A percentile compares a stretch with the other conserved stretches of the same genome.
Evolutionary conservation across 2,888 invertebrate species (phyloP).

Genomic region (Lycaena phlaeas): DNA sequence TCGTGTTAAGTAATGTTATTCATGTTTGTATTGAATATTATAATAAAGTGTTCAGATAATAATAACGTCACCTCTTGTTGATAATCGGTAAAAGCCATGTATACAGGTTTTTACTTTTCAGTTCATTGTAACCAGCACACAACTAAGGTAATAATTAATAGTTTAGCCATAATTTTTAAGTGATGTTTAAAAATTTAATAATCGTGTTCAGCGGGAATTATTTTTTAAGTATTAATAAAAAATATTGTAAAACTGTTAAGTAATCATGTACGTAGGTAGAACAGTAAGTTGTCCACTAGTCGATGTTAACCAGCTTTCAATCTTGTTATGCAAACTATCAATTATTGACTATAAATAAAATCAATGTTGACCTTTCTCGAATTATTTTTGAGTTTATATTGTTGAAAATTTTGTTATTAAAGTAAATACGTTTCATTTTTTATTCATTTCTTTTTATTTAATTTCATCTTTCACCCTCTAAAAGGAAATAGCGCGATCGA

Average conservation of each 20-base stretch:
- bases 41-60: slow-evolving; percentile 66
- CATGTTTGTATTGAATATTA: slow-evolving; percentile 49
- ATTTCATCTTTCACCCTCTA: slow-evolving; percentile 46
- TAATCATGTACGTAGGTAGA: slow-evolving; percentile 66
- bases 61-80: slow-evolving; percentile 46
- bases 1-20: slow-evolving; percentile 47
- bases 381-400: slow-evolving; percentile 55
- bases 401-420: slow-evolving; percentile 53
- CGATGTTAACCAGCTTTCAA: slow-evolving; percentile 61
- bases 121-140: slow-evolving; percentile 59
- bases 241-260: slow-evolving; percentile 68
- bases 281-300: slow-evolving; percentile 65
- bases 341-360: slow-evolving; percentile 42
- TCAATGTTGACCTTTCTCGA: slow-evolving; percentile 52
- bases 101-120: slow-evolving; percentile 33
- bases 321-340: slow-evolving; percentile 60
- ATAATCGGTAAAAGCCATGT: slow-evolving; percentile 29
- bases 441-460: slow-evolving; percentile 39
- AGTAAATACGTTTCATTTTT: slow-evolving; percentile 43
- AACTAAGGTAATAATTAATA: slow-evolving; percentile 52
- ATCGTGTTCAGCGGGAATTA: slow-evolving; percentile 69
- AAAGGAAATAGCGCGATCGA: slow-evolving; percentile 54
- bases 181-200: slow-evolving; percentile 56
- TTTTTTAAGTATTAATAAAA: slow-evolving; percentile 60
- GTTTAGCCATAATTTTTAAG: slow-evolving; percentile 63